These are phyloP conservation scores for Lanistes nyassanus DNA, from an alignment of 1,140 invertebrate genomes.

Conservation along the genomic window DNA sequence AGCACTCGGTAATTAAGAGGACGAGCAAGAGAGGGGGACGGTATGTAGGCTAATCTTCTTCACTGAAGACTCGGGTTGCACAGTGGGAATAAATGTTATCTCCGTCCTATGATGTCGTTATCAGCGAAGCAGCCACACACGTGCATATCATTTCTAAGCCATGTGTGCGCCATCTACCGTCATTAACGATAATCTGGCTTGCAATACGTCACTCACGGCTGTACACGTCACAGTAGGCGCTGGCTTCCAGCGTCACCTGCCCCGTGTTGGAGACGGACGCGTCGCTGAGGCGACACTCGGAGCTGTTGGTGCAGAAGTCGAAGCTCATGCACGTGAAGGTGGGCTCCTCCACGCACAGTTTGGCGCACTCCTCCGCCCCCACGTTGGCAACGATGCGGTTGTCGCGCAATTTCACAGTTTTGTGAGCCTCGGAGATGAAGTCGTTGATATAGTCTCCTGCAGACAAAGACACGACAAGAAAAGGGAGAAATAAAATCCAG, in stretches of 20 bases:
- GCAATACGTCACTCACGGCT: constrained; percentile 36
- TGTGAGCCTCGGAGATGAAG: constrained; percentile 37
- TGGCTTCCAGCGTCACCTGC: constrained; percentile 41
- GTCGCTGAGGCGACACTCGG: constrained; percentile 46
- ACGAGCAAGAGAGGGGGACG: too few relatives aligned
- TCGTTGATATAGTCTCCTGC: constrained; percentile 52
- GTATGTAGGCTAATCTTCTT: too few relatives aligned
- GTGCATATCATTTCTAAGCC: too few relatives aligned
- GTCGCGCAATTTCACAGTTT: constrained; percentile 32
- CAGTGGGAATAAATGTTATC: too few relatives aligned
- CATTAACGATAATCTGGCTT: too few relatives aligned
- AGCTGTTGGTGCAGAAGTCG: constrained; percentile 51
- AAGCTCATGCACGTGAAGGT: constrained; percentile 49
- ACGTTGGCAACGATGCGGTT: constrained; percentile 47
- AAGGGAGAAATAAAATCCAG: background rate
- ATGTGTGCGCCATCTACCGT: too few relatives aligned
- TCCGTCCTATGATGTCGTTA: too few relatives aligned
- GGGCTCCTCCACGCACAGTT: constrained; percentile 50
- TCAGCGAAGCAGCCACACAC: too few relatives aligned
- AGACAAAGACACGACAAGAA: constrained; percentile 5
- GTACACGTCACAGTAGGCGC: constrained; percentile 50
- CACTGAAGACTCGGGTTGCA: too few relatives aligned
- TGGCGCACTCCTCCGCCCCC: constrained; percentile 49
- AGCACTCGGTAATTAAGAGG: too few relatives aligned
- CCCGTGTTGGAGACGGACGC: constrained; percentile 38